Evolutionary conservation across 2,888 invertebrate species (phyloP).

Genomic region (Epistrophe eligans): DNA sequence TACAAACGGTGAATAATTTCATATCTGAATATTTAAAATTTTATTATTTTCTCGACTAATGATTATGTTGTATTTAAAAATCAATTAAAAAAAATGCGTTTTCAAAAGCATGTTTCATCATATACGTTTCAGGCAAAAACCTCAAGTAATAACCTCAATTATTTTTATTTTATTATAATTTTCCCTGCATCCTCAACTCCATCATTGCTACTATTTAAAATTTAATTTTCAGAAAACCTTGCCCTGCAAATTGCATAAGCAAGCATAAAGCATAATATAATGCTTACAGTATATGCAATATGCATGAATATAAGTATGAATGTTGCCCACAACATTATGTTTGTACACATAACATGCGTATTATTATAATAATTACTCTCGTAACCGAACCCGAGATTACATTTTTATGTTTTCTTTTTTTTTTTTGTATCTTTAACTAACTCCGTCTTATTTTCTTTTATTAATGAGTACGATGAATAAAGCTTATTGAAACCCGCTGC

Average conservation of each 20-base stretch:
- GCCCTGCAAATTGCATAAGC: conserved; percentile 22
- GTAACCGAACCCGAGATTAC: conserved; percentile 26
- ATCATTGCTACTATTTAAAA: conserved; percentile 35
- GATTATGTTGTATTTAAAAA: no score
- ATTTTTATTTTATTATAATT: no score
- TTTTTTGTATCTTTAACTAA: conserved; percentile 15
- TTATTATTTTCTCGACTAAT: no score
- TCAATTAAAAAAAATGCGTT: no score
- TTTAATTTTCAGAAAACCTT: conserved; percentile 36
- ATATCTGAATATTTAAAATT: no score
- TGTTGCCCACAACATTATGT: conserved; percentile 20
- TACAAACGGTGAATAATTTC: no score
- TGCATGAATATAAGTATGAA: background rate
- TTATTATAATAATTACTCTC: conserved; percentile 17
- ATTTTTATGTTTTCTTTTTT: conserved; percentile 31
- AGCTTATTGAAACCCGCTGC: conserved; percentile 60
- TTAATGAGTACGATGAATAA: conserved; percentile 69
- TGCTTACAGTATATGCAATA: no score
- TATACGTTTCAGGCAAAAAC: no score
- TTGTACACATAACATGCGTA: conserved; percentile 24
- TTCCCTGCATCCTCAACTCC: no score
- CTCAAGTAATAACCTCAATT: no score
- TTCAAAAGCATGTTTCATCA: no score
- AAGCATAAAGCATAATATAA: background rate
- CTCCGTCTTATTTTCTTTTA: conserved; percentile 61